Base-by-base conservation (phyloP, 1,140 invertebrate genomes). In the Chlorops oryzae region DNA sequence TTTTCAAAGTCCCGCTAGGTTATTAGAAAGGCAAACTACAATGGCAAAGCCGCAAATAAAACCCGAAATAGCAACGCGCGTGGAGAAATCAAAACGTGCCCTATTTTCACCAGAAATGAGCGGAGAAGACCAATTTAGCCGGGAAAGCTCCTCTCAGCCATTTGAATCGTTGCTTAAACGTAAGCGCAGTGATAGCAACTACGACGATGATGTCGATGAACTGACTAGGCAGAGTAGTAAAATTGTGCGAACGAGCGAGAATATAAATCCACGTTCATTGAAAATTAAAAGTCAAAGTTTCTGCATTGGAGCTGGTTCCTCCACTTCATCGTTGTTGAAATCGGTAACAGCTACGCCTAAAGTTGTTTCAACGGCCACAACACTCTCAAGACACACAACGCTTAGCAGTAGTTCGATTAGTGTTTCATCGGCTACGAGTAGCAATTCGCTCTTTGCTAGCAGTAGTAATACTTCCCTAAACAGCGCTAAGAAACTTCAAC, bases 1-100 rank as follows among this genome's bases (percentile, higher is more conserved):
- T 1, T 82, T 83, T 54, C 80, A 81, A 64, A 82, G 80, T 61
- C 80, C 80, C n/a, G 68, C 65, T 27, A 68, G 69, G 44, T 46
- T 56, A 13, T 32, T 53, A 41, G 54, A 59, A 44, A 62, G 63
- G 38, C 56, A 59, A 50, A 59, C 57, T 51, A 54, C 59, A 49
- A 51, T 59, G 35, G 53, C 63, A 37, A 55, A 59, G 47, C 61
- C 54, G 4, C 56, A 55, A 24, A 67, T 67, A 6, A 68, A 70
- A 54, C 65, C 67, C 0, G 69, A 72, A 42, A 61, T 72, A 15
- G 65, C 69, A 0, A 67, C 60, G 50, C 65, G 69, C 3, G 64
- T 71, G 34, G 62, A 72, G 45, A 74, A 65, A 37, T 77, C 79
- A 2, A 82, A 81, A 56, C 70, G 80, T 20, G 78, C 76, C 0